Base-by-base conservation (phyloP, 2,113 vertebrate genomes). In the Kobus ellipsiprymnus region DNA sequence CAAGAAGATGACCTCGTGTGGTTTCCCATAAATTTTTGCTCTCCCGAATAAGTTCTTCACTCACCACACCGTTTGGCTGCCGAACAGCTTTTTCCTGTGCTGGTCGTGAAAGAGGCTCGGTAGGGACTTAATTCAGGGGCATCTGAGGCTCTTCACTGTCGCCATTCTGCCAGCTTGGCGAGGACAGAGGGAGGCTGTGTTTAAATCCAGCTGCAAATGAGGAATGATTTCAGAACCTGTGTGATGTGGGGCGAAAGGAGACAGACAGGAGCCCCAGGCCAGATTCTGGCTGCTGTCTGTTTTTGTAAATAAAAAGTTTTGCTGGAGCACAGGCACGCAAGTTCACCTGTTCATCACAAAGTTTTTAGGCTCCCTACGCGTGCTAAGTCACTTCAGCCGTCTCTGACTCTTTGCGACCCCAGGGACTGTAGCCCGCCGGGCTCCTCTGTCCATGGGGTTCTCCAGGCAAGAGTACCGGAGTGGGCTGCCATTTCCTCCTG, bases 191-290 rank as follows among this genome's bases (percentile, higher is more conserved):
- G 54, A 30, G 0, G 1, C 36, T 54, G n/a, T 54, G 16, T 57
- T 55, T 54, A 14, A 44, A 6, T 60, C 33, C 46, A 14, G 46
- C 25, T 59, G n/a, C 48, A 29, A n/a, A 21, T 57, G 78, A 27
- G 33, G 30, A 27, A 9, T 27, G 64, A 21, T 77, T 57, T 6
- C 59, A 36, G 48, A 21, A 27, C 27, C 52, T 46, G 33, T 4
- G 1, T 30, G 40, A 17, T 6, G 0, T 0, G 5, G 59, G 44
- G 25, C 10, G 3, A 1, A 5, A 44, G 50, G 1, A 16, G 50
- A 46, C 60, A 7, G 0, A 59, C 3, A 1, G 0, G 48, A 54
- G 44, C 11, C 64, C 0, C 30, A 0, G 27, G 40, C 57, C 84
- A 2, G 0, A 5, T 15, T 19, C 57, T 6, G 13, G 50, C 55